These are phyloP conservation scores for Actenoides hombroni DNA, from an alignment of 2,113 vertebrate species.

Conservation along the genomic window DNA sequence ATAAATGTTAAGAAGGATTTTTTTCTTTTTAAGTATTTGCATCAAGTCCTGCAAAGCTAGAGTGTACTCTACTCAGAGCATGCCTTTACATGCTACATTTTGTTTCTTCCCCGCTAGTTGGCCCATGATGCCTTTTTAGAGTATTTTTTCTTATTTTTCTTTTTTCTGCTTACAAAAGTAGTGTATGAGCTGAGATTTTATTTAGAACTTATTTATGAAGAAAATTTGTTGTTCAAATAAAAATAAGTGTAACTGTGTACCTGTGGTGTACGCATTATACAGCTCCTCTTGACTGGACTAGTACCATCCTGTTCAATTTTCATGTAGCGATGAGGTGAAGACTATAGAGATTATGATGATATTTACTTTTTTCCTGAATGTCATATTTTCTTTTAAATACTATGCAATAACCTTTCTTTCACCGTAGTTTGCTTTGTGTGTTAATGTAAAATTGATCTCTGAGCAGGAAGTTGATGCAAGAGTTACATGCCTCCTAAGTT, in stretches of 20 bases:
- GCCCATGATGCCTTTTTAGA: background rate
- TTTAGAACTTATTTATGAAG: background rate
- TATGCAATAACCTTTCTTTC: slow-evolving; percentile 50
- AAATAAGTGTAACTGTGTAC: background rate
- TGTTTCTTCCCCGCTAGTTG: background rate
- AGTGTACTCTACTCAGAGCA: background rate
- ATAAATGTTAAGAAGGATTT: background rate
- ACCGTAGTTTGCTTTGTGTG: background rate
- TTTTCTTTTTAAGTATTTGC: background rate
- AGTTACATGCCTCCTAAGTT: background rate
- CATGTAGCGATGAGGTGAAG: background rate
- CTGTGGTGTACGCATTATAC: background rate
- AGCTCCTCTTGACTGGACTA: background rate
- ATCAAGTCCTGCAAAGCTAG: background rate
- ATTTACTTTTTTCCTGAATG: slow-evolving; percentile 38
- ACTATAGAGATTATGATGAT: slow-evolving; percentile 38
- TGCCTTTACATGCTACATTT: background rate
- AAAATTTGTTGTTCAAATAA: background rate
- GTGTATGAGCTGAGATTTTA: background rate
- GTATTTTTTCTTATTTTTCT: background rate
- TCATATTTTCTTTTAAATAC: slow-evolving; percentile 37
- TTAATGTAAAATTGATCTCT: slow-evolving; percentile 18
- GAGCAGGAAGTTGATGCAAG: background rate
- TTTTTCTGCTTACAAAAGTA: background rate
- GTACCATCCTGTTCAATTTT: background rate